Conservation (phyloP, 2,797 vertebrate species). For the Lindbergichthys nudifrons region DNA sequence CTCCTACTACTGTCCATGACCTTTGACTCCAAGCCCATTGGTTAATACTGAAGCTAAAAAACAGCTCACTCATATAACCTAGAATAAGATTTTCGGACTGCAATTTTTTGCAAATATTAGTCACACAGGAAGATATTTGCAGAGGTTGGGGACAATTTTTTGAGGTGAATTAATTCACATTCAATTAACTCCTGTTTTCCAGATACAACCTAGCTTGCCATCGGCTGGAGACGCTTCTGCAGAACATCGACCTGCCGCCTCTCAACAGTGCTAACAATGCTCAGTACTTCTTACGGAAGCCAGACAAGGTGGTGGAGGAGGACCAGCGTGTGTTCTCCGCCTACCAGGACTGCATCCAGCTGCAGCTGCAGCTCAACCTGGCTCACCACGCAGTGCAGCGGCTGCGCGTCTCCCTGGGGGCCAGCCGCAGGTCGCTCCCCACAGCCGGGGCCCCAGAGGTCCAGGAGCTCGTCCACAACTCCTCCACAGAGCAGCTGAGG, state of each 20-base stretch:
- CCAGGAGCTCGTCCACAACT: constrained; percentile 91
- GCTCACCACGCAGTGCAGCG: constrained; percentile 97
- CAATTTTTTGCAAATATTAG: not conserved
- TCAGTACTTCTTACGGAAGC: constrained; percentile 97
- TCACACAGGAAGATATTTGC: not conserved
- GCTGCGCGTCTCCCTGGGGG: constrained; percentile 93
- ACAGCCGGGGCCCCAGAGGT: constrained; percentile 71
- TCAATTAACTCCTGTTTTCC: not conserved
- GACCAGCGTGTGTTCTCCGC: constrained; percentile 98
- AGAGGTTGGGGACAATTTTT: not conserved
- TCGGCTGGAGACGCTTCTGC: constrained; percentile 95
- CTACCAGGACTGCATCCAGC: constrained; percentile 98
- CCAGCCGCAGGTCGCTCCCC: constrained; percentile 86
- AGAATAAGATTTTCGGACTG: too few species aligned
- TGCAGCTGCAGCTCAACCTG: constrained; percentile 97
- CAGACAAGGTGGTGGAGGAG: constrained; percentile 98
- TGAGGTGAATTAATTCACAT: not conserved
- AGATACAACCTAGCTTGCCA: constrained; percentile 99
- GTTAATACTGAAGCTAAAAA: not conserved
- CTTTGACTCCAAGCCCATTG: too few species aligned
- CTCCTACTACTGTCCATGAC: not conserved
- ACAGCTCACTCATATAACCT: not conserved
- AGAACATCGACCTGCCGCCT: constrained; percentile 97
- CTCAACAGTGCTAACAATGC: constrained; percentile 99
- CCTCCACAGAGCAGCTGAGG: constrained; percentile 96